These are phyloP conservation scores for Mesembrinibis cayennensis DNA, from an alignment of 2,113 vertebrate species.

Conservation along the genomic window DNA sequence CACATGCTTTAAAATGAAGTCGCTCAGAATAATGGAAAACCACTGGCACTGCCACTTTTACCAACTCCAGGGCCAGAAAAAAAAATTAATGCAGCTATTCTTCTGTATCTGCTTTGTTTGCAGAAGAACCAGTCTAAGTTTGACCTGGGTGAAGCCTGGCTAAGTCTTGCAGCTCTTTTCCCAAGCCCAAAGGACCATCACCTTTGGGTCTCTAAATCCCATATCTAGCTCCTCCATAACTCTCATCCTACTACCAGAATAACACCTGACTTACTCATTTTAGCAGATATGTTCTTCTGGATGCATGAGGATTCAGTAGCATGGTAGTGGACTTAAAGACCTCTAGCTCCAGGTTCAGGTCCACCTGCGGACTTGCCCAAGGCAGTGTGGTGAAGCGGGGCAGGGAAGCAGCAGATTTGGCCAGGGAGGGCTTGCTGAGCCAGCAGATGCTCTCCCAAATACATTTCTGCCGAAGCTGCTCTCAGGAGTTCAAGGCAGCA, in stretches of 20 bases:
- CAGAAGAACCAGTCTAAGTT: not conserved
- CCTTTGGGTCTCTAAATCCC: not conserved
- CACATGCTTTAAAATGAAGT: not conserved
- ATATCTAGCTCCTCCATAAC: not conserved
- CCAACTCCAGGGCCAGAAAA: too few relatives aligned
- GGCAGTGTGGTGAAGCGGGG: rapidly evolving
- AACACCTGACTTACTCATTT: not conserved
- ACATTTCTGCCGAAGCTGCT: not conserved
- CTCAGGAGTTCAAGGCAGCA: not conserved
- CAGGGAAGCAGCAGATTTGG: not conserved
- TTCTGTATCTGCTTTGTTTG: not conserved
- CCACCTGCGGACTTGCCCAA: not conserved
- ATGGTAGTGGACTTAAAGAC: not conserved
- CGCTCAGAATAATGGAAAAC: rapidly evolving
- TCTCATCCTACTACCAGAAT: not conserved
- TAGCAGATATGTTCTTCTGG: not conserved
- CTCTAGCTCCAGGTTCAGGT: not conserved
- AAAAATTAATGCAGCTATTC: not conserved
- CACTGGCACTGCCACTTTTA: not conserved
- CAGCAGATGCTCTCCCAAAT: not conserved
- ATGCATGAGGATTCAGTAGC: not conserved
- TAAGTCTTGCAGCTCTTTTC: not conserved
- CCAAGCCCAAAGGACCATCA: not conserved
- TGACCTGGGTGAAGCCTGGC: not conserved
- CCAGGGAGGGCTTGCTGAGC: not conserved